Evolutionary conservation across 2,797 vertebrate species (phyloP), one percentile per base, ranked within the genome.

Genomic region (Miichthys miiuy): DNA sequence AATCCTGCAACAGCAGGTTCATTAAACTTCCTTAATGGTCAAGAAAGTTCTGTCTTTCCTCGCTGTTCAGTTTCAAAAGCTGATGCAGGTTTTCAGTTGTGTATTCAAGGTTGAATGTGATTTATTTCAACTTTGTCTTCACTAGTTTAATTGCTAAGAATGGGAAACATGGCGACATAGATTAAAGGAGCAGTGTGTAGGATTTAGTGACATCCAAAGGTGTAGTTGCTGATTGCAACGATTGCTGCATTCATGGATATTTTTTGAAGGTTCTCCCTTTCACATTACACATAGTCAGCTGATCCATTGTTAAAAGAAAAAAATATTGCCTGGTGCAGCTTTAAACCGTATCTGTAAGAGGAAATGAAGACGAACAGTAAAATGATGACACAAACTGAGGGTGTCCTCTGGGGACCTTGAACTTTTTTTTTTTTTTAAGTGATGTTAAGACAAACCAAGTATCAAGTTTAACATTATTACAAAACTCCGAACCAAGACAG

Each of bases 1-100:
- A 90, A 83, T 84, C 81, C 73, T 62, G 8, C 34, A 8, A 12
- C 68, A 42, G 77, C 68, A 58, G 77, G 38, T 65, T 82, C 63
- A 83, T 75, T 57, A 57, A 64, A 12, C 23, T 4, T 60, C 42
- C 23, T 50, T 18, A 34, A n/a, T 60, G 50, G 44, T 20, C 44
- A 20, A 0, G 17, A 60, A 79, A 67, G 6, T 0, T 55, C 8
- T 57, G 3, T 56, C 56, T 68, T 14, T 55, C 42, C 13, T 38
- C 13, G 17, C 5, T 56, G 21, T 23, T 20, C 6, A 42, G 12
- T n/a, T 73, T 76, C 1, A 6, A 62, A 57, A 48, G 41, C 50
- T 23, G 50, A 10, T 30, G 20, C 18, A 6, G 30, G 17, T 46
- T 27, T 42, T 30, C 20, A 6, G 12, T 21, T 46, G n/a, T 50